Evolutionary conservation across 1,140 invertebrate species (phyloP), one percentile per base, ranked within the genome.

Genomic region (Nebria ingens): DNA sequence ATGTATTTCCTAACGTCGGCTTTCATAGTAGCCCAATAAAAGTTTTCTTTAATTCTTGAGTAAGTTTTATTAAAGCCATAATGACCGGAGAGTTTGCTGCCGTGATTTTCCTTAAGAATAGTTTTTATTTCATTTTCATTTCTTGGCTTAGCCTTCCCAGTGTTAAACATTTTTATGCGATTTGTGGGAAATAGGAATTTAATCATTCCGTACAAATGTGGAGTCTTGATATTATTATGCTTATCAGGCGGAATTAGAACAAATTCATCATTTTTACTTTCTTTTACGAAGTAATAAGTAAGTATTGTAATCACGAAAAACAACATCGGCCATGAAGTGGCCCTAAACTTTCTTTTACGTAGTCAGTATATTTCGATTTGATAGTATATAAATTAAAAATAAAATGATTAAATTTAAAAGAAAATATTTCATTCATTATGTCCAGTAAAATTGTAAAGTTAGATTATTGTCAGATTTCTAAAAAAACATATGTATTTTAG

Each of bases 21-120:
- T 51, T 64, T 67, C 64, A 71, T 67, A 6, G 61, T 61, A 55
- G 62, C 54, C 71, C 68, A 72, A 55, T 60, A 69, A 56, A 58
- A 71, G 22, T 66, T 55, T n/a, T 63, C 49, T 22, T 64, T 53
- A 4, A 71, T 69, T 64, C 63, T 62, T 19, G 64, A 56, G 6
- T 62, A 66, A 2, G 67, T 71, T 62, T 68, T 64, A 11, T 57
- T 9, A 21, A 65, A 61, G 2, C 67, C 65, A 23, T 63, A 52
- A 53, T 72, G 68, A 21, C 71, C 70, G 38, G 62, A 63, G 0
- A 66, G 34, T 3, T 62, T 52, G 20, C 65, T 65, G n/a, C 64
- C 58, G 55, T 71, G 69, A 51, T 59, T 62, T 19, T 62, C 61
- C 59, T 67, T 64, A 13, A 70, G 21, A 2, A 70, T 67, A 21